Evolutionary conservation across 2,888 invertebrate species (phyloP).

Genomic region (Acronicta leporina): DNA sequence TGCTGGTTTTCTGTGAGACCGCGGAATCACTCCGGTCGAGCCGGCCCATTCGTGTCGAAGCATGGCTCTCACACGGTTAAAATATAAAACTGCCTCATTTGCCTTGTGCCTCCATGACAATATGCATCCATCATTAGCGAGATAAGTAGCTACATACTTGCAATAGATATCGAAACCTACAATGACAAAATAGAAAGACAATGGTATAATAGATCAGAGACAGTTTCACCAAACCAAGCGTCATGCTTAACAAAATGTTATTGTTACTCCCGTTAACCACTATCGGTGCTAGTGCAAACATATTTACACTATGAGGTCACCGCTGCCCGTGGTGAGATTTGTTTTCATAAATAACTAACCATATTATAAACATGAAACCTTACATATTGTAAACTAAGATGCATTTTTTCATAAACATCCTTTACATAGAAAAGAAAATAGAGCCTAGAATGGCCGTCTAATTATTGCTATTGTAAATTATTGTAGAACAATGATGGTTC

Average conservation of each 20-base stretch:
- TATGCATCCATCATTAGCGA: conserved; percentile 8
- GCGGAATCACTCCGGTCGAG: no score
- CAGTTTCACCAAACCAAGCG: conserved; percentile 32
- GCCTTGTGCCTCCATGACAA: background rate
- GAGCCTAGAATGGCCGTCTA: conserved; percentile 40
- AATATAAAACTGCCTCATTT: background rate
- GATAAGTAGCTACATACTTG: conserved; percentile 1
- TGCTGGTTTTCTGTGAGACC: no score
- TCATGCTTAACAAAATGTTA: conserved; percentile 45
- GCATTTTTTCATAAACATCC: conserved; percentile 67
- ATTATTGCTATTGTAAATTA: conserved; percentile 54
- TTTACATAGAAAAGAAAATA: conserved; percentile 56
- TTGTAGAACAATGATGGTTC: conserved; percentile 33
- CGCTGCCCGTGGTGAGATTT: conserved; percentile 63
- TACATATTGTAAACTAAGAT: conserved; percentile 71
- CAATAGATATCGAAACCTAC: conserved; percentile 9
- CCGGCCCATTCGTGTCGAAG: no score
- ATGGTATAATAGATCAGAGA: conserved; percentile 10
- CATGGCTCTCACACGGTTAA: no score
- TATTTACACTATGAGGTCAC: conserved; percentile 81
- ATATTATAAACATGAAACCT: conserved; percentile 76
- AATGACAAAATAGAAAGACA: conserved; percentile 23
- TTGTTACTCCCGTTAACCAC: conserved; percentile 56
- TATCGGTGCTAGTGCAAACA: conserved; percentile 64
- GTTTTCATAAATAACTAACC: conserved; percentile 77